A percentile compares a stretch with the other conserved stretches of the same genome.
These are phyloP conservation scores for Burhinus oedicnemus DNA, from an alignment of 2,113 vertebrate genomes.

Conservation along the genomic window DNA sequence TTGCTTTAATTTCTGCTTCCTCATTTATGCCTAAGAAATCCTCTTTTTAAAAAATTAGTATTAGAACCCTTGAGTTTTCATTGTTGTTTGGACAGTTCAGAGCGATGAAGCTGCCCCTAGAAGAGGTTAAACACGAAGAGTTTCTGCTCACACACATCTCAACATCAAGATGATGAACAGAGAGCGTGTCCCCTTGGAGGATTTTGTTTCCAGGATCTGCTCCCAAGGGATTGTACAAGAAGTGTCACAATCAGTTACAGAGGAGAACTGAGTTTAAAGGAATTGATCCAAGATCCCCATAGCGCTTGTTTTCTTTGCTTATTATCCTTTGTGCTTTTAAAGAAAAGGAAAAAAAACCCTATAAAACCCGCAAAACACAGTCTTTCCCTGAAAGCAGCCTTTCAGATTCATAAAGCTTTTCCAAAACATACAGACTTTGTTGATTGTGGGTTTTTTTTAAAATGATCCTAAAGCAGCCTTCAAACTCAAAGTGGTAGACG, in stretches of 20 bases:
- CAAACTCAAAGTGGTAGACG: background rate
- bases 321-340: background rate
- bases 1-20: background rate
- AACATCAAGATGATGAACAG: background rate
- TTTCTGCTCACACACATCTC: background rate
- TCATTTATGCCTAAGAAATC: background rate
- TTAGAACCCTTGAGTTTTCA: background rate
- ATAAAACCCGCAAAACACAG: background rate
- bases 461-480: background rate
- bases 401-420: background rate
- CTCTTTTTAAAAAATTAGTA: background rate
- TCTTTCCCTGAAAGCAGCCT: background rate
- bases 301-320: background rate
- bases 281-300: background rate
- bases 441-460: background rate
- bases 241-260: background rate
- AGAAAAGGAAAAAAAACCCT: background rate
- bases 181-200: background rate
- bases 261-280: background rate
- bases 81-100: background rate
- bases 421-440: background rate
- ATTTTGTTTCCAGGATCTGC: background rate
- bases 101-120: background rate
- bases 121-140: background rate
- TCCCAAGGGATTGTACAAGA: background rate